Conservation (phyloP, 2,797 vertebrate species). For the Gobionotothen gibberifrons region DNA sequence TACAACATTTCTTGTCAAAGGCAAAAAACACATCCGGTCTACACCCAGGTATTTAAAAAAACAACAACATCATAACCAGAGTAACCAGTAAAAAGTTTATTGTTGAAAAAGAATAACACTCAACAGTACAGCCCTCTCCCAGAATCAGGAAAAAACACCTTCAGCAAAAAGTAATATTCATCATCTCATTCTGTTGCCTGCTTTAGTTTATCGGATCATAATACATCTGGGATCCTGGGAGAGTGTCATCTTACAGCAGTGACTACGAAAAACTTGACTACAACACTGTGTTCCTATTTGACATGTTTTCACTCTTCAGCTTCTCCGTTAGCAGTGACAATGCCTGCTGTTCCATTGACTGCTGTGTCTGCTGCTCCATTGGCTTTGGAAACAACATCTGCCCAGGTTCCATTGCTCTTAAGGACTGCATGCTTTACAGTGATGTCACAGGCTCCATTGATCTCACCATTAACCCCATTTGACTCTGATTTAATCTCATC, state of each 20-base stretch:
- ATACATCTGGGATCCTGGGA: constrained; percentile 28
- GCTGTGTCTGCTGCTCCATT: constrained; percentile 32
- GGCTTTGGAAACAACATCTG: constrained; percentile 70
- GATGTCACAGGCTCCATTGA: constrained; percentile 38
- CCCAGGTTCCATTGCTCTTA: constrained; percentile 67
- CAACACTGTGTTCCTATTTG: constrained; percentile 20
- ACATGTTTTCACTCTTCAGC: constrained; percentile 55
- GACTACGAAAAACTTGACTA: constrained; percentile 32
- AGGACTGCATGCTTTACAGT: constrained; percentile 39
- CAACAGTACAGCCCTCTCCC: constrained; percentile 51
- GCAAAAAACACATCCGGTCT: background rate
- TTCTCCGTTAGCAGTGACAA: constrained; percentile 41
- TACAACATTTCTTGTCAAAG: background rate
- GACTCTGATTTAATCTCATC: constrained; percentile 38
- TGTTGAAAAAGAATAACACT: constrained; percentile 34
- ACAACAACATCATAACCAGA: no score
- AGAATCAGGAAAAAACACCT: constrained; percentile 40
- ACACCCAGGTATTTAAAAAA: background rate
- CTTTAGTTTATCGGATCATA: constrained; percentile 36
- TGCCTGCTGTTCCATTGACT: constrained; percentile 47
- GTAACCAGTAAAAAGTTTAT: constrained; percentile 68
- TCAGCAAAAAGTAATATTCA: constrained; percentile 41
- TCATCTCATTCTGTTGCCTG: constrained; percentile 15
- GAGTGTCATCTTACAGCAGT: constrained; percentile 61
- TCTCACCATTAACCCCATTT: constrained; percentile 34